Conservation (phyloP, 2,113 vertebrate species). For the Motacilla alba region DNA sequence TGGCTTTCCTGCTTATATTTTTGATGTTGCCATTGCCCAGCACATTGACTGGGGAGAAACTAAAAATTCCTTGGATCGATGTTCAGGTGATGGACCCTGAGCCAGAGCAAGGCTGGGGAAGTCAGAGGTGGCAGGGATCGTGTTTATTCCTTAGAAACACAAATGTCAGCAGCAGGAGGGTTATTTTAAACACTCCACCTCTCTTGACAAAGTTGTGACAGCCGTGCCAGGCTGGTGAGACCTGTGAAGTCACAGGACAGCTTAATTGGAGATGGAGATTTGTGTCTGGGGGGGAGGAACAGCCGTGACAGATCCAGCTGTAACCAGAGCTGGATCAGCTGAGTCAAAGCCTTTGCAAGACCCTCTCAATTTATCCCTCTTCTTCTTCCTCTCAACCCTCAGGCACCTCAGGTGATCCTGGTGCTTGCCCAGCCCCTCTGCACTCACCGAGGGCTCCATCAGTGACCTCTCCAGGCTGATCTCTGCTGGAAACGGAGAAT, state of each 20-base stretch:
- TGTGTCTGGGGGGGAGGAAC: background rate
- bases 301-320: background rate
- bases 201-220: slow-evolving; percentile 18
- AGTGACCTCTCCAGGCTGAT: background rate
- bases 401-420: background rate
- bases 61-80: background rate
- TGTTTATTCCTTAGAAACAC: slow-evolving; percentile 44
- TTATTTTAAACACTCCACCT: background rate
- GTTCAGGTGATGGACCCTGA: background rate
- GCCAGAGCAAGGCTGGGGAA: background rate
- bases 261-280: slow-evolving; percentile 53
- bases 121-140: background rate
- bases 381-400: background rate
- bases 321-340: background rate
- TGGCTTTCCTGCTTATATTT: background rate
- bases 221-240: slow-evolving; percentile 4
- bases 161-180: slow-evolving; percentile 18
- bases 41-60: background rate
- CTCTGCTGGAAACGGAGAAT: background rate
- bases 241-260: background rate
- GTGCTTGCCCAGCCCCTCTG: background rate
- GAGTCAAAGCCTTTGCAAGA: background rate
- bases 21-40: background rate
- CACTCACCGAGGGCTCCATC: background rate
- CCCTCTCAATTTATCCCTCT: background rate